These are phyloP conservation scores for Calephelis perditalis DNA, from an alignment of 2,888 invertebrate genomes.

Conservation along the genomic window DNA sequence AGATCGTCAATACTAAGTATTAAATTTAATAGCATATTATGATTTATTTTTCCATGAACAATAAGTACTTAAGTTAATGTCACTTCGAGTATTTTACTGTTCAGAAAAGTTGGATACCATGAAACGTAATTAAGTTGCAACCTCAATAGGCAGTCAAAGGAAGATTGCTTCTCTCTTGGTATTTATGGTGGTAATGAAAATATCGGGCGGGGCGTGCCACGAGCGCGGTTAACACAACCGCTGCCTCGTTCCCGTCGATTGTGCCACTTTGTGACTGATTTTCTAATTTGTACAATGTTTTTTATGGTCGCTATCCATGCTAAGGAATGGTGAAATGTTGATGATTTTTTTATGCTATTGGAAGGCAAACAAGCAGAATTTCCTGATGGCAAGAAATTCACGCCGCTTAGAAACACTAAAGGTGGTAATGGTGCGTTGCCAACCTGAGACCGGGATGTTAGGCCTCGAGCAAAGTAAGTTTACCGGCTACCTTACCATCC, in stretches of 20 bases:
- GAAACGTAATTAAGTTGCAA: slow-evolving; percentile 49
- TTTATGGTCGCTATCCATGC: slow-evolving; percentile 13
- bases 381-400: too few relatives aligned
- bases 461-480: too few relatives aligned
- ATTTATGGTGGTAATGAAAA: slow-evolving; percentile 58
- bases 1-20: slow-evolving; percentile 4
- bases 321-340: neutral
- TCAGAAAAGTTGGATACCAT: slow-evolving; percentile 32
- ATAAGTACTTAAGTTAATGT: slow-evolving; percentile 31
- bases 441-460: too few relatives aligned
- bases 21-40: slow-evolving; percentile 5
- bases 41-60: slow-evolving; percentile 26
- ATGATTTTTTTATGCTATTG: too few relatives aligned
- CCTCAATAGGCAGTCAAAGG: slow-evolving; percentile 46
- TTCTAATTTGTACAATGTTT: slow-evolving; percentile 28
- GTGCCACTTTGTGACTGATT: slow-evolving; percentile 39
- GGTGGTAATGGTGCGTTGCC: too few relatives aligned
- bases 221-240: slow-evolving; percentile 41
- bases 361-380: too few relatives aligned
- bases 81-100: slow-evolving; percentile 28
- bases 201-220: slow-evolving; percentile 44
- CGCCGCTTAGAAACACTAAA: too few relatives aligned
- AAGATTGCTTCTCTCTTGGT: slow-evolving; percentile 43
- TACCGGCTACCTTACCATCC: too few relatives aligned
- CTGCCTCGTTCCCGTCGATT: slow-evolving; percentile 37